Percentiles rank a stretch among this genome's conserved stretches.
phyloP scores from a whole-genome alignment of 92 coral and sea anemone genomes.

The Epizoanthus fatuus region DNA sequence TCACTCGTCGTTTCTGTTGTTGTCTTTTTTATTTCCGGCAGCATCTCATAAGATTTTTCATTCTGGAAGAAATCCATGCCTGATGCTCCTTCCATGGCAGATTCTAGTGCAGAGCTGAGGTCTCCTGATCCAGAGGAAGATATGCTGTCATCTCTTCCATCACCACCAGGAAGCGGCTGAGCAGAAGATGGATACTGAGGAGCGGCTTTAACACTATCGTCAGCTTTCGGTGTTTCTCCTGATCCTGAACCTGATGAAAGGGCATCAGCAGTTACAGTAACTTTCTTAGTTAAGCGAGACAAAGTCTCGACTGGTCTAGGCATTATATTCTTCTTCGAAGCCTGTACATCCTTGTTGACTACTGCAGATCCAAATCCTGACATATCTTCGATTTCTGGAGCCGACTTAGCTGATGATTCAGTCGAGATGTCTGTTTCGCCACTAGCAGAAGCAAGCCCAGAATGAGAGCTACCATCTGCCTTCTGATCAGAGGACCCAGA shows the following conservation, averaged over 20 bases:
- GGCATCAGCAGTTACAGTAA: background rate
- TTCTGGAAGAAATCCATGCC: constrained; percentile 64
- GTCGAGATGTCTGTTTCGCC: constrained; percentile 1
- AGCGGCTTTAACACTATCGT: background rate
- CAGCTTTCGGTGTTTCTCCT: constrained; percentile 41
- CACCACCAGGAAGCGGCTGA: constrained; percentile 74
- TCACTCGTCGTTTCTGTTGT: constrained; percentile 24
- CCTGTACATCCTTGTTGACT: background rate
- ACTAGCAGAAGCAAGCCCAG: constrained; percentile 13
- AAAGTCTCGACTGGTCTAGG: constrained; percentile 10
- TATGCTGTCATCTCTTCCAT: constrained; percentile 55
- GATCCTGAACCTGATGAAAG: constrained; percentile 78
- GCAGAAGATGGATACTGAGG: constrained; percentile 45
- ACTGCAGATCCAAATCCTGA: constrained; percentile 12
- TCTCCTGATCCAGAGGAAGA: constrained; percentile 88
- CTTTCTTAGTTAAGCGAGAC: background rate
- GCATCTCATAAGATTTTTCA: constrained; percentile 69
- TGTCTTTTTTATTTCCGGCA: constrained; percentile 54
- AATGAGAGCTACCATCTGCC: background rate
- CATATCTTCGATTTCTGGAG: constrained; percentile 12
- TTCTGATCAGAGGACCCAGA: constrained; percentile 19
- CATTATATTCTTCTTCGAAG: constrained; percentile 22
- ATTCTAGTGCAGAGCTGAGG: constrained; percentile 27
- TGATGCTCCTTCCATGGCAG: constrained; percentile 49
- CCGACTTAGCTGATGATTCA: constrained; percentile 3